Evolutionary conservation across 2,797 vertebrate genomes (phyloP).

Genomic region (Dryobates pubescens): DNA sequence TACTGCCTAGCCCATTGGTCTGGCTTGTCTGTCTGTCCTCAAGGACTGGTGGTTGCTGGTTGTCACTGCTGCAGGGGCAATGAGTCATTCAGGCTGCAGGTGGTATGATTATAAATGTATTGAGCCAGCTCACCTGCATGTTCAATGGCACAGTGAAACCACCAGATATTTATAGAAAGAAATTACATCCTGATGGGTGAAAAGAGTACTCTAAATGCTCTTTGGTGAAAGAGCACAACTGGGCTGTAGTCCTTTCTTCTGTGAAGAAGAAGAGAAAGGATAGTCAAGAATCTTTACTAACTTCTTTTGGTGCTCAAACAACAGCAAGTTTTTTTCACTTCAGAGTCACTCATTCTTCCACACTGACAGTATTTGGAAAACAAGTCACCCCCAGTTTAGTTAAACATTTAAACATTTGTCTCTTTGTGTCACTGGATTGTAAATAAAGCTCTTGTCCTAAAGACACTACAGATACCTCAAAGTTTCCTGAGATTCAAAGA

Average conservation of each 20-base stretch:
- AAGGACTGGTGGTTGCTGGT: neutral
- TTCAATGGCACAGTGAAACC: neutral
- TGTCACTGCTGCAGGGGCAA: neutral
- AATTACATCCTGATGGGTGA: neutral
- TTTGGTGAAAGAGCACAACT: neutral
- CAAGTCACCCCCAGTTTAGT: neutral
- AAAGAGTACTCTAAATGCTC: neutral
- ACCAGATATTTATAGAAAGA: neutral
- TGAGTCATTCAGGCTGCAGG: neutral
- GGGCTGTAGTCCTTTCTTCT: neutral
- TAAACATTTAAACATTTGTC: slow-evolving; percentile 31
- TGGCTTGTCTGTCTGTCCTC: neutral
- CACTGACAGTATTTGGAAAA: neutral
- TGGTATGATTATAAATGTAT: neutral
- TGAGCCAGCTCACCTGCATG: neutral
- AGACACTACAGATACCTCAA: neutral
- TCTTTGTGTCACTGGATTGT: neutral
- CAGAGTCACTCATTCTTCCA: neutral
- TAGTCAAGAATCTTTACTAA: neutral
- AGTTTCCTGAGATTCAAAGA: neutral
- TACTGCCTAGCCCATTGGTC: fast-evolving
- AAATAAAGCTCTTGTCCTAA: slow-evolving; percentile 18
- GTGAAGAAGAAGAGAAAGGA: neutral
- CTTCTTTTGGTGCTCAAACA: neutral
- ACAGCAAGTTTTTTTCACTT: neutral